Base-by-base conservation (phyloP, 2,888 invertebrate genomes). In the Drosophila sordidapex region DNA sequence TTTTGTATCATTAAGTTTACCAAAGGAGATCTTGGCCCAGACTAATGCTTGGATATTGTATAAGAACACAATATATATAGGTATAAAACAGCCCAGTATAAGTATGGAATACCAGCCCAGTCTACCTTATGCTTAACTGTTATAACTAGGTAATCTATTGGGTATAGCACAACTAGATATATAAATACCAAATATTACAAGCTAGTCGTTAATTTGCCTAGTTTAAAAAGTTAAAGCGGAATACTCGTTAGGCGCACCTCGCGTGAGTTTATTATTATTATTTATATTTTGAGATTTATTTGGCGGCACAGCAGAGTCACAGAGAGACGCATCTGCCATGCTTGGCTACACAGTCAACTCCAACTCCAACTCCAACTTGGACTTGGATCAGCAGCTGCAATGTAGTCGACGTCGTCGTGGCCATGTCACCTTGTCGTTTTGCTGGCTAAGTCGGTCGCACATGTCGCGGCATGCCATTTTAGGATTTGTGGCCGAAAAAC, bases 381-480 rank as follows among this genome's bases (percentile, higher is more conserved):
- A 62, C 21, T 76, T 60, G 38, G 61, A 60, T 25, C 70, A 67
- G 69, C 82, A 79, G 82, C 76, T 84, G 82, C 74, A 54, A 54
- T 57, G 40, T 53, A 48, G 57, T 58, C 18, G 43, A 4, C 48
- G 67, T 53, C 63, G 53, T 61, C 31, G 63, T 82, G 70, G 70
- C 62, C 89, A 74, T 86, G 89, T 90, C 86, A 83, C 83, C 83
- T 86, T 87, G 89, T 90, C 87, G 40, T 21, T 29, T 73, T 72
- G 71, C 63, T 76, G 81, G 83, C 79, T 83, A 90, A 86, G 89
- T 88, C 90, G 90, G 91, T 88, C 91, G 91, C 82, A 83, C 87
- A 87, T 91, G 89, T 90, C 87, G 89, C 87, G 62, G 86, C 81
- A 85, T 90, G 88, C 88, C 88, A 91, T 88, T 91, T 89, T 87